Conservation (phyloP, 2,797 vertebrate genomes). For the Morus bassanus region DNA sequence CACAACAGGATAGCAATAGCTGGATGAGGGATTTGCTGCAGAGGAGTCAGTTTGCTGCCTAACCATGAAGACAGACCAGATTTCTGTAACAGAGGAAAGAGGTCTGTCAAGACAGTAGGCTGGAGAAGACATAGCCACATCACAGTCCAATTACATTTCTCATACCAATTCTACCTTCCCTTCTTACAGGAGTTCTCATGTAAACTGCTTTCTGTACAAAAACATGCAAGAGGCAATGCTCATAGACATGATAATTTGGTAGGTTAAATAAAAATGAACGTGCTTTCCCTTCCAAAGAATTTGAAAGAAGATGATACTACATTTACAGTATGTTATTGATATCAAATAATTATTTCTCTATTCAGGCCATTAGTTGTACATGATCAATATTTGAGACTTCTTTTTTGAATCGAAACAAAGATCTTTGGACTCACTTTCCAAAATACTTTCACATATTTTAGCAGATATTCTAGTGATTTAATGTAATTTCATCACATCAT, state of each 20-base stretch:
- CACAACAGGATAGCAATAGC: constrained; percentile 82
- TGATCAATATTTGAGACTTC: not conserved
- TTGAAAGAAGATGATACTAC: not conserved
- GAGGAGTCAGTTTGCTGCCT: constrained; percentile 80
- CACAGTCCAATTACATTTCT: not conserved
- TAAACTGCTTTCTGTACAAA: not conserved
- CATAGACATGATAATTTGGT: fast-evolving
- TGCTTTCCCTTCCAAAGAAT: not conserved
- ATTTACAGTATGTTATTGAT: not conserved
- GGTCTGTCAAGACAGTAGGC: not conserved
- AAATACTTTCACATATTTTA: not conserved
- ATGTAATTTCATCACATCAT: not conserved
- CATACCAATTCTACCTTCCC: not conserved
- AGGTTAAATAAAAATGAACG: not conserved
- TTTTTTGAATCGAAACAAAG: not conserved
- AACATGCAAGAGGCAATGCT: not conserved
- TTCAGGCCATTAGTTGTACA: not conserved
- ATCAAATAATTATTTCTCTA: not conserved
- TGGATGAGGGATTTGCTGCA: constrained; percentile 77
- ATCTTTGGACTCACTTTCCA: not conserved
- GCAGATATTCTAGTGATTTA: not conserved
- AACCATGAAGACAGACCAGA: constrained; percentile 87
- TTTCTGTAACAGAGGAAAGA: constrained; percentile 58
- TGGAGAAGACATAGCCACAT: not conserved
- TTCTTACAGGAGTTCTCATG: not conserved